Percentiles rank a stretch among this genome's conserved stretches.
These are phyloP conservation scores for Rhopilema esculentum DNA, from an alignment of 30 jellyfish, hydroid and myxozoan species.

Conservation along the genomic window DNA sequence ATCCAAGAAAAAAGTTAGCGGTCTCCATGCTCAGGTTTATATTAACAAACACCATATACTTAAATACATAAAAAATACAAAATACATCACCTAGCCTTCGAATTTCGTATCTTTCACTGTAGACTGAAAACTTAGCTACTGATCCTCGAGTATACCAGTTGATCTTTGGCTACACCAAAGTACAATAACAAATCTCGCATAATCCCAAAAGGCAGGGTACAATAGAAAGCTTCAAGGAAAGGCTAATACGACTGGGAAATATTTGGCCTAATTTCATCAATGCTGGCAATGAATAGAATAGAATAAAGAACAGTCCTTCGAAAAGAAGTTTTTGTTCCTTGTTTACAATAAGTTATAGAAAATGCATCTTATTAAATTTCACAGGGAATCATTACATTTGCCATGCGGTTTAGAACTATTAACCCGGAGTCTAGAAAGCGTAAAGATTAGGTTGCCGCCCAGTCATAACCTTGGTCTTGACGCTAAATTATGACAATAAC, in stretches of 20 bases:
- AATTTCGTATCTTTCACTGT: neutral
- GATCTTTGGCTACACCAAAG: neutral
- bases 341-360: neutral
- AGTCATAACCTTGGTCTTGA: neutral
- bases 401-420: neutral
- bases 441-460: neutral
- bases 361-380: neutral
- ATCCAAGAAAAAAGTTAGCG: no score
- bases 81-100: neutral
- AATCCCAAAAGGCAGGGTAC: neutral
- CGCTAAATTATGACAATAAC: neutral
- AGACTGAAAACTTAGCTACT: neutral
- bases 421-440: neutral
- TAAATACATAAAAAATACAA: neutral
- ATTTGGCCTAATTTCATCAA: neutral
- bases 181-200: neutral
- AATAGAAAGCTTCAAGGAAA: neutral
- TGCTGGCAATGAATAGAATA: neutral
- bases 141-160: neutral
- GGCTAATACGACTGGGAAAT: conserved; percentile 3
- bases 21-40: neutral
- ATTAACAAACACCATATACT: neutral
- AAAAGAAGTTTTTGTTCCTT: neutral
- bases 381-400: neutral
- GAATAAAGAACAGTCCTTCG: neutral